phyloP scores from a whole-genome alignment of 2,113 vertebrate species.

The Vimba vimba region DNA sequence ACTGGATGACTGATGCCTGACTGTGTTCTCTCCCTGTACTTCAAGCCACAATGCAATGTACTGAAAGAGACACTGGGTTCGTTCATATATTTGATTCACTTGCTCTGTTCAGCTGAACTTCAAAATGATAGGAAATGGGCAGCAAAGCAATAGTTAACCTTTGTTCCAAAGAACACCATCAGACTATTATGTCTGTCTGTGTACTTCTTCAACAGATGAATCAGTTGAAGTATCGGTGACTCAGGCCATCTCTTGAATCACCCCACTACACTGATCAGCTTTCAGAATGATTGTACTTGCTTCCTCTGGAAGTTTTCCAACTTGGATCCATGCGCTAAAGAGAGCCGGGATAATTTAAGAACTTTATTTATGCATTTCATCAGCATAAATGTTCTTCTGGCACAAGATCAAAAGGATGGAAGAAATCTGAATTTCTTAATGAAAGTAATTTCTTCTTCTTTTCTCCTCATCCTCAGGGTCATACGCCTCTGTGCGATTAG shows the following conservation, averaged over 20 bases:
- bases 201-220: neutral
- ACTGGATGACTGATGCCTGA: neutral
- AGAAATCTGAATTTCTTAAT: constrained; percentile 83
- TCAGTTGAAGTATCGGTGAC: constrained; percentile 53
- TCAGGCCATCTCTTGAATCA: constrained; percentile 71
- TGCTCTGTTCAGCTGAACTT: neutral
- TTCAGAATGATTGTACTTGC: constrained; percentile 79
- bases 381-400: constrained; percentile 87
- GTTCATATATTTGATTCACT: neutral
- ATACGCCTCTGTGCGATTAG: constrained; percentile 77
- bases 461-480: constrained; percentile 81
- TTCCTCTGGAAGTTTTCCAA: constrained; percentile 80
- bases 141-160: constrained; percentile 26
- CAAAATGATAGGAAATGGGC: neutral
- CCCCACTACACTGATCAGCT: constrained; percentile 65
- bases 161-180: neutral
- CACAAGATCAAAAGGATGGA: constrained; percentile 81
- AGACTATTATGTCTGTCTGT: constrained; percentile 20
- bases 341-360: constrained; percentile 78
- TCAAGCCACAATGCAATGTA: neutral
- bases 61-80: neutral
- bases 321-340: constrained; percentile 73
- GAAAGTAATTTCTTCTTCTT: constrained; percentile 83
- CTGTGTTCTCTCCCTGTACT: neutral
- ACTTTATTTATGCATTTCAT: constrained; percentile 86